Percentiles rank a stretch among this genome's conserved stretches.
These are phyloP conservation scores for Anthrax anthrax DNA, from an alignment of 2,888 invertebrate species.

Conservation along the genomic window DNA sequence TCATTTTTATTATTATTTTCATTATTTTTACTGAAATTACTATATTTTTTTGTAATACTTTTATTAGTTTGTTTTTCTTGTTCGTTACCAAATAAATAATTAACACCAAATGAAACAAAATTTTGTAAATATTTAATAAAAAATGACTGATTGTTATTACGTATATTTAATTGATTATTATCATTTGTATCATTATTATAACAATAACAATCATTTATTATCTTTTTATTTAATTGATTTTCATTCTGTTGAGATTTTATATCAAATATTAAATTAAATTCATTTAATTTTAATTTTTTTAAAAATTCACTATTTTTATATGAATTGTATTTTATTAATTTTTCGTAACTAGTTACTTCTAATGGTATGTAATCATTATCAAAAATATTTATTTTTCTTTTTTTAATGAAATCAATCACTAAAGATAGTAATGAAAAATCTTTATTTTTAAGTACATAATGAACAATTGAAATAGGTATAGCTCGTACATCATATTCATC, in stretches of 20 bases:
- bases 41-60: too few species aligned
- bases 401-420: too few species aligned
- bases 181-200: not conserved
- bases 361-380: too few species aligned
- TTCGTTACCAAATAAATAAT: conserved; percentile 4
- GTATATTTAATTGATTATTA: not conserved
- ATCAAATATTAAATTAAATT: conserved; percentile 7
- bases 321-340: not conserved
- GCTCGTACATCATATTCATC: too few species aligned
- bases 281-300: conserved; percentile 4
- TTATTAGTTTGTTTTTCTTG: not conserved
- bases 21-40: not conserved
- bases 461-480: too few species aligned
- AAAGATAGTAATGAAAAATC: too few species aligned
- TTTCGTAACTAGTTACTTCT: too few species aligned
- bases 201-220: not conserved
- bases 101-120: conserved; percentile 3
- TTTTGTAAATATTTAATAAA: not conserved
- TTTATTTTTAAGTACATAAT: too few species aligned
- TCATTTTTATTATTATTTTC: not conserved
- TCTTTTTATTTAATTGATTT: not conserved
- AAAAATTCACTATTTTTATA: not conserved
- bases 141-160: not conserved
- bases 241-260: conserved; percentile 4
- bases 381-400: too few species aligned